Base-by-base conservation (phyloP, 2,888 invertebrate genomes). In the Heliconius ethilla region DNA sequence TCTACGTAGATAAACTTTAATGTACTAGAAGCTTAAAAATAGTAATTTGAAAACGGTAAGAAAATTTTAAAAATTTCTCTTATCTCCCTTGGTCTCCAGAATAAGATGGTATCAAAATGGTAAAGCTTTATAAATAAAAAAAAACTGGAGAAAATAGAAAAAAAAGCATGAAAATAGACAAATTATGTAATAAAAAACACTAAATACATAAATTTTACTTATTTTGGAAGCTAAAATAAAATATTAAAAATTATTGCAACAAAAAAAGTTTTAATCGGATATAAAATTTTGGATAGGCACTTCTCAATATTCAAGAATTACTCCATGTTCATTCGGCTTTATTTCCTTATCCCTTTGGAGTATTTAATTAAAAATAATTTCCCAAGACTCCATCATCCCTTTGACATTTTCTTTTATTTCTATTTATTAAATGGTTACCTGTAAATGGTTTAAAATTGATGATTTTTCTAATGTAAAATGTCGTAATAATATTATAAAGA, bases 351-450 rank as follows among this genome's bases (percentile, higher is more conserved):
- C 25, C 40, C 40, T 25, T 9, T n/a, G 69, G 25, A 40, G 25
- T 18, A n/a, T 45, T 69, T 69, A 69, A 69, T 69, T 69, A 27
- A 45, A 69, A 69, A 69, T 69, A 27, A 45, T 45, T 69, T 27
- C 25, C 69, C 69, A 15, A 69, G 69, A 69, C 69, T 45, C 40
- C 25, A 27, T 25, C 25, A 40, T 45, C 45, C 69, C 25, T 69
- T 40, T 69, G 40, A 69, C 69, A 29, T 45, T 25, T 45, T 69
- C 69, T 3, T 69, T 69, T 69, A 45, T 15, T 69, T 45, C 25
- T 25, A 15, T 25, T 69, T 45, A 7, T 45, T 25, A 69, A 25
- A 45, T 45, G n/a, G 1, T 40, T 63, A 0, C 27, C 22, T 63
- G 11, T 11, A 59, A n/a, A n/a, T n/a, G 59, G 4, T n/a, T n/a